Conservation (phyloP, 2,113 vertebrate genomes). For the Varanus komodoensis region DNA sequence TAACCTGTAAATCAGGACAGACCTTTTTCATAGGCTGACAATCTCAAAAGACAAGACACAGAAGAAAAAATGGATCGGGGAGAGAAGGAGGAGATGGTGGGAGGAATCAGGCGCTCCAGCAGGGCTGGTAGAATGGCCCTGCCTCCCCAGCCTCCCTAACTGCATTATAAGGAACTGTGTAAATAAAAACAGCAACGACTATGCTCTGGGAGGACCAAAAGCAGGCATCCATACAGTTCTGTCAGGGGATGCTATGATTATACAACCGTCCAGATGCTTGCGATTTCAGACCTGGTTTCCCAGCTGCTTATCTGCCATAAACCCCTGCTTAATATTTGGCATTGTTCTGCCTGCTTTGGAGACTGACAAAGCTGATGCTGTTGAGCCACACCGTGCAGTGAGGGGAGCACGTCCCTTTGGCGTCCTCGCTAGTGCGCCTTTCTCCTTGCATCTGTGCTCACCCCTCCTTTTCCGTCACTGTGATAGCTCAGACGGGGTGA, state of each 20-base stretch:
- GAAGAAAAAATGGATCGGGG: no score
- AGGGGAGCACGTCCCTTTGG: background rate
- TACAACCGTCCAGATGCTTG: background rate
- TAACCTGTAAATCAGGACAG: no score
- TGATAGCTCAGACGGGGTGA: background rate
- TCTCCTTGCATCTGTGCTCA: no score
- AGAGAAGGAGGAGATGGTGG: no score
- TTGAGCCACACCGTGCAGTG: background rate
- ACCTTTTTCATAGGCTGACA: no score
- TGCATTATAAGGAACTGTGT: background rate
- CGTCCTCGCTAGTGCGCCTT: background rate
- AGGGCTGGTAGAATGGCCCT: background rate
- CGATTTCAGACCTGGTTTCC: background rate
- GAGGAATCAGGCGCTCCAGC: background rate
- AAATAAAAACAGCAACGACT: background rate
- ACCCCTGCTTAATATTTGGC: background rate
- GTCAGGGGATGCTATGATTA: background rate
- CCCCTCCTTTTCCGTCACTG: background rate
- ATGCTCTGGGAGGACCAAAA: background rate
- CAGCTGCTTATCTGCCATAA: background rate
- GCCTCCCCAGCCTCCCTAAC: background rate
- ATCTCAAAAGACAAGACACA: no score
- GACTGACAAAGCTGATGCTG: background rate
- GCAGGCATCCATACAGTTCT: background rate
- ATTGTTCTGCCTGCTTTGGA: background rate